Evolutionary conservation across 92 coral and sea anemone species (phyloP).

Genomic region (Porites rus): DNA sequence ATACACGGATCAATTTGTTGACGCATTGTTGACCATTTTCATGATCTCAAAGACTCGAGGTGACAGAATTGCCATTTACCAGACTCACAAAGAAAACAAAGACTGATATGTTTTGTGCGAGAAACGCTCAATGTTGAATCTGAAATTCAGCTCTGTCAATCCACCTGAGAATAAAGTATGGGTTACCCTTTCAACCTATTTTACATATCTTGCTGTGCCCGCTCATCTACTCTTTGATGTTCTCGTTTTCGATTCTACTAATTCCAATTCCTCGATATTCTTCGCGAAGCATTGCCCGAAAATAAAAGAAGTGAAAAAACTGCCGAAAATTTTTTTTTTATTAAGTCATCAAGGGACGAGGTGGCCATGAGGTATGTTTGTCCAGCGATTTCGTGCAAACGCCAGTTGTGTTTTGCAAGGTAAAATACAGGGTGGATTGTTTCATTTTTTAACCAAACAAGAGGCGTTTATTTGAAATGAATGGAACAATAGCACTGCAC

Average conservation of each 20-base stretch:
- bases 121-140: constrained; percentile 24
- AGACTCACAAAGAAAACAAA: constrained; percentile 6
- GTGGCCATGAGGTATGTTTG: constrained; percentile 3
- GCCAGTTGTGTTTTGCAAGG: constrained; percentile 37
- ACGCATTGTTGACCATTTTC: constrained; percentile 15
- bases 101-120: not conserved
- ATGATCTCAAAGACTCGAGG: not conserved
- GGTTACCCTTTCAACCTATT: not conserved
- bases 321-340: too few relatives aligned
- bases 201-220: too few relatives aligned
- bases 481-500: constrained; percentile 31
- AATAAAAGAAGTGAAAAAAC: not conserved
- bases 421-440: constrained; percentile 43
- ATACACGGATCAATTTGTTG: not conserved
- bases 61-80: constrained; percentile 15
- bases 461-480: constrained; percentile 8
- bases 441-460: constrained; percentile 36
- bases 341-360: not conserved
- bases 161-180: constrained; percentile 12
- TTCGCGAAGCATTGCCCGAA: not conserved
- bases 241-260: not conserved
- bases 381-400: constrained; percentile 5
- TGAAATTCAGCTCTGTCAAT: constrained; percentile 50
- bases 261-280: not conserved
- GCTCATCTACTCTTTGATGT: not conserved